Base-by-base conservation (phyloP, 2,888 invertebrate genomes). In the Zaprionus obscuricornis region DNA sequence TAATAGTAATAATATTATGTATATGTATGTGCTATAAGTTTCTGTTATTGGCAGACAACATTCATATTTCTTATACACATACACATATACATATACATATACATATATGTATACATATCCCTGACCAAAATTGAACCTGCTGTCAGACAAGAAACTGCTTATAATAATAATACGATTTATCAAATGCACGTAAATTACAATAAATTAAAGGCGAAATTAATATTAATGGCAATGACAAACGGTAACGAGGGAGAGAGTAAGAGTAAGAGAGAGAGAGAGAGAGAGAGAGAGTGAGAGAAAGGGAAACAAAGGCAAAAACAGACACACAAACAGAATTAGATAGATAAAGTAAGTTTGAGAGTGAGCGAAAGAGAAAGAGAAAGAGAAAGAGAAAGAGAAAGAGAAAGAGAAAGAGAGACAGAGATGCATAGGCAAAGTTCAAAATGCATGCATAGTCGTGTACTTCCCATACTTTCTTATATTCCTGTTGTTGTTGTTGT, bases 131-230 rank as follows among this genome's bases (percentile, higher is more conserved):
- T 10, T n/a, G 8, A 7, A 10, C 3, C 29, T n/a, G 8, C 8
- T 29, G 57, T 63, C 36, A 46, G 58, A 46, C 64, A 57, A 55
- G 43, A 62, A 66, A 66, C 85, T 82, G 85, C 71, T 78, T 82
- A 77, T 81, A 78, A 78, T 85, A 78, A 78, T 85, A 82, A 77
- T 71, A 63, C 85, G 78, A 78, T 78, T 78, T 78, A 85, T 81
- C 85, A 81, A 81, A 85, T 74, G 84, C 79, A 83, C 83, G 84
- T 81, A 78, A 81, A 81, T 85, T 85, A 85, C 79, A 81, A 81
- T 81, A 85, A 81, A 81, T 81, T 85, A 81, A 81, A 81, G 69
- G 62, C 81, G 63, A 83, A 82, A 82, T 82, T 82, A 82, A 82
- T 82, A 82, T 82, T 85, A 85, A 82, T 82, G 81, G 71, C 84